Percentiles rank a stretch among this genome's conserved stretches.
Conservation (phyloP, 2,888 invertebrate genomes). For the Euclidia mi region DNA sequence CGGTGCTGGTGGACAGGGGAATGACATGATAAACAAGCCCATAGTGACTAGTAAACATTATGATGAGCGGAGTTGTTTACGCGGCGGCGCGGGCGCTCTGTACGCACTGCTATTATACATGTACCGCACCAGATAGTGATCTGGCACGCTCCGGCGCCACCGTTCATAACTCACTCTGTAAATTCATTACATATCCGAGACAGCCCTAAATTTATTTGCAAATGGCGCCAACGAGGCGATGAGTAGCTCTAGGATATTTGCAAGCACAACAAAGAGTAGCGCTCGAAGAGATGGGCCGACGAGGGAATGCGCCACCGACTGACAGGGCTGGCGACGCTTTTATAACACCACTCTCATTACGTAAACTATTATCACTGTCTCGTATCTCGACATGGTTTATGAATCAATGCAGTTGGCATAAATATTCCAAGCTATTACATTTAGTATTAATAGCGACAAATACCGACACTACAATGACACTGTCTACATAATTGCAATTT, state of each 20-base stretch:
- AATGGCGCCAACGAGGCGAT: constrained; percentile 85
- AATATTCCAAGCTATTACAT: constrained; percentile 10
- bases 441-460: constrained; percentile 44
- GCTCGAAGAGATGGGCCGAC: constrained; percentile 60
- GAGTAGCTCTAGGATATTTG: constrained; percentile 80
- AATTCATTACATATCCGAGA: constrained; percentile 86
- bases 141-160: constrained; percentile 80
- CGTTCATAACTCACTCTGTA: constrained; percentile 84
- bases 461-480: constrained; percentile 32
- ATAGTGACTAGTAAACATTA: constrained; percentile 66
- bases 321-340: constrained; percentile 45
- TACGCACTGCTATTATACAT: constrained; percentile 33
- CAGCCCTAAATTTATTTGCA: constrained; percentile 88
- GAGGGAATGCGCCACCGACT: constrained; percentile 52
- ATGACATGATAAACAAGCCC: constrained; percentile 70
- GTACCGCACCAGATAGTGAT: constrained; percentile 79
- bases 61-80: constrained; percentile 80
- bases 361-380: constrained; percentile 33
- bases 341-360: constrained; percentile 22
- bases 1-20: constrained; percentile 57
- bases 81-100: constrained; percentile 40
- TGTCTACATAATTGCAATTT: constrained; percentile 11
- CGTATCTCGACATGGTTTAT: constrained; percentile 43
- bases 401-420: constrained; percentile 38
- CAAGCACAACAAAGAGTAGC: constrained; percentile 76